Conservation (phyloP, 2,113 vertebrate species). For the Ptilorrhoa leucosticta region DNA sequence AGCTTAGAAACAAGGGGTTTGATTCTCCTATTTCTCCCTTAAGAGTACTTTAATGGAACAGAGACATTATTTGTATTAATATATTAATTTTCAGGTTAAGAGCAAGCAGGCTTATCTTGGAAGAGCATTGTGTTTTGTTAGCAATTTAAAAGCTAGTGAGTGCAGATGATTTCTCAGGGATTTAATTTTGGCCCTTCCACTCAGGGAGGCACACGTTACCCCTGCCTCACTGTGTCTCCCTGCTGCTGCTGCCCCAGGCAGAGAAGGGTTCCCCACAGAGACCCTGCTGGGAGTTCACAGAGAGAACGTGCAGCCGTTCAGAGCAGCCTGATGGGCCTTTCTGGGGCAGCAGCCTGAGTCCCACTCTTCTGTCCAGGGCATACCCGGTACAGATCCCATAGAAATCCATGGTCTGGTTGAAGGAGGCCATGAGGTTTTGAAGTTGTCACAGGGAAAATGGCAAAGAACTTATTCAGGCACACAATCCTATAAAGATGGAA, state of each 20-base stretch:
- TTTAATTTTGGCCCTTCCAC: not conserved
- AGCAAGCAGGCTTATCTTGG: not conserved
- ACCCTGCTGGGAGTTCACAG: rapidly evolving
- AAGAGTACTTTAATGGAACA: not conserved
- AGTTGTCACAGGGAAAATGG: not conserved
- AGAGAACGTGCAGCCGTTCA: not conserved
- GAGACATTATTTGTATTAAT: not conserved
- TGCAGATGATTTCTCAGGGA: not conserved
- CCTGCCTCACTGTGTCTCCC: rapidly evolving
- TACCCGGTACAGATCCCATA: rapidly evolving
- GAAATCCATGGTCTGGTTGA: not conserved
- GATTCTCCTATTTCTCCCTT: constrained; percentile 2
- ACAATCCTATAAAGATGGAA: not conserved
- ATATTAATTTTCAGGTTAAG: not conserved
- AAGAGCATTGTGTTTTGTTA: not conserved
- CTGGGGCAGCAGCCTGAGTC: rapidly evolving
- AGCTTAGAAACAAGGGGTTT: not conserved
- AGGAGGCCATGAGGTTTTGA: not conserved
- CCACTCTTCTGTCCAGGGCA: not conserved
- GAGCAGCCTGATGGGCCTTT: not conserved
- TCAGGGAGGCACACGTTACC: rapidly evolving
- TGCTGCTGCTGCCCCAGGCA: not conserved
- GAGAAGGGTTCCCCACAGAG: too few species aligned
- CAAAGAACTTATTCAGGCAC: not conserved
- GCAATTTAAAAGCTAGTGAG: not conserved